Evolutionary conservation across 2,113 vertebrate species (phyloP).

Genomic region (Pogona vitticeps): DNA sequence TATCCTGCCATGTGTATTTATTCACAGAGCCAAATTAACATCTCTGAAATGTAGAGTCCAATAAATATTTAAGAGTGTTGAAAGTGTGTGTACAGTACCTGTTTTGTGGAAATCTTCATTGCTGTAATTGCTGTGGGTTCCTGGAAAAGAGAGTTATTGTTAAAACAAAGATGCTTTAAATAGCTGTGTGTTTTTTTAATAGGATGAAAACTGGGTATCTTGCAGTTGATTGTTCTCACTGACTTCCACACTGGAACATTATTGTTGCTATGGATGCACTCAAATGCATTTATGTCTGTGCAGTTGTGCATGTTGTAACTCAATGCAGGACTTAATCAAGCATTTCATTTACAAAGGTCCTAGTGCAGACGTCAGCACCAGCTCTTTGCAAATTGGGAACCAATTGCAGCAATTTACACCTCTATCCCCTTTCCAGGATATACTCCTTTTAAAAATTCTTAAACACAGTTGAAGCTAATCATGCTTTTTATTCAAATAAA

Average conservation of each 20-base stretch:
- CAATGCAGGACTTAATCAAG: not conserved
- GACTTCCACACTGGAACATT: not conserved
- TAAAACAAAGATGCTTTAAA: constrained; percentile 26
- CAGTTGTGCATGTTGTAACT: not conserved
- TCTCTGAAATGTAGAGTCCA: constrained; percentile 51
- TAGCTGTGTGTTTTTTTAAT: not conserved
- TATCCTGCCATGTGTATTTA: constrained; percentile 32
- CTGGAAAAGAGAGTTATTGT: constrained; percentile 69
- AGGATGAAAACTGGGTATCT: not conserved
- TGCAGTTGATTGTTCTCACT: not conserved
- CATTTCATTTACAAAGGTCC: not conserved
- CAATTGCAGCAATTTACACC: not conserved
- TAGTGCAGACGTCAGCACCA: not conserved
- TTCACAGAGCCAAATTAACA: constrained; percentile 59
- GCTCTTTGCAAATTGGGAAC: not conserved
- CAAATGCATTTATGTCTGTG: not conserved
- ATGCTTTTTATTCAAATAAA: not conserved
- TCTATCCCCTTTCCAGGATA: too few relatives aligned
- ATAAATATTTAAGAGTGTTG: constrained; percentile 66
- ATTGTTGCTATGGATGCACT: constrained; percentile 24
- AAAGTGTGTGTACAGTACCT: constrained; percentile 79
- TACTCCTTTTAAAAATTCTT: too few relatives aligned
- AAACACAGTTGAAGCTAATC: not conserved
- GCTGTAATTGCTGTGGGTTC: constrained; percentile 90
- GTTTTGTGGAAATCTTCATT: constrained; percentile 97